phyloP scores from a whole-genome alignment of 2,113 vertebrate genomes.

The Archilochus colubris region DNA sequence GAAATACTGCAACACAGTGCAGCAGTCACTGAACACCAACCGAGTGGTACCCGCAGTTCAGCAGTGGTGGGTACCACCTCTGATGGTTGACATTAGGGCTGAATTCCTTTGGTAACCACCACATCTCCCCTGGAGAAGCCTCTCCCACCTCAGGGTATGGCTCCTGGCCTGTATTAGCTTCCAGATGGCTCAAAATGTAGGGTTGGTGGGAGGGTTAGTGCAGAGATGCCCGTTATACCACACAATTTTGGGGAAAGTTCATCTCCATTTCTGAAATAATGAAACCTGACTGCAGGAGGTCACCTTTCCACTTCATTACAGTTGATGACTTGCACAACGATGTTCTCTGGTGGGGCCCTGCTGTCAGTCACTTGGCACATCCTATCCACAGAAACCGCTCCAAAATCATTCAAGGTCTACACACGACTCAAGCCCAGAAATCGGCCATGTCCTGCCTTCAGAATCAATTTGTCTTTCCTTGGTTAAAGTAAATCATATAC shows the following conservation, averaged over 20 bases:
- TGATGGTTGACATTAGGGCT: neutral
- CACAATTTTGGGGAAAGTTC: neutral
- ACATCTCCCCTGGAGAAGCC: neutral
- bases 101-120: neutral
- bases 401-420: neutral
- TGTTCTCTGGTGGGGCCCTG: neutral
- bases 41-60: neutral
- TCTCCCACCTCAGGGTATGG: neutral
- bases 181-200: neutral
- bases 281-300: neutral
- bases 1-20: neutral
- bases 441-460: neutral
- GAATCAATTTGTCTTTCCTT: neutral
- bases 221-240: neutral
- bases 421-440: neutral
- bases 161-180: neutral
- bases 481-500: neutral
- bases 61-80: neutral
- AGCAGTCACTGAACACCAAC: accelerated
- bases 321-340: accelerated
- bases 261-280: neutral
- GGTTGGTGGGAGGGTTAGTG: neutral
- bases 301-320: neutral
- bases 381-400: neutral
- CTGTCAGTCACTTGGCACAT: neutral